Evolutionary conservation across 2,797 vertebrate species (phyloP).

Genomic region (Kryptolebias ocellatus): DNA sequence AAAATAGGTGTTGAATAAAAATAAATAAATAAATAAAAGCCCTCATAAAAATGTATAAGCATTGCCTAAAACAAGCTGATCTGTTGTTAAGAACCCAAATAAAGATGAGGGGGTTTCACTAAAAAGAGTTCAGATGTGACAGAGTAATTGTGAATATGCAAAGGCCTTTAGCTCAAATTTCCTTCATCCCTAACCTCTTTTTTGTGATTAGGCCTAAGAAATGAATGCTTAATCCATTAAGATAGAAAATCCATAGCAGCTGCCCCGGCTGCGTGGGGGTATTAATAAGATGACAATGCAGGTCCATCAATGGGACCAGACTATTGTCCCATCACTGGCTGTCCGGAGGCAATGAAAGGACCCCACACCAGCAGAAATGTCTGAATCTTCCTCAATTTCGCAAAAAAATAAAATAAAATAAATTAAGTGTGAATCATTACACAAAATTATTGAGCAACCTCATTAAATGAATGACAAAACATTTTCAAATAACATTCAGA

Average conservation of each 20-base stretch:
- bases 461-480: conserved; percentile 29
- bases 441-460: conserved; percentile 54
- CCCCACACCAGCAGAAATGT: conserved; percentile 40
- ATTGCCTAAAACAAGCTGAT: conserved; percentile 36
- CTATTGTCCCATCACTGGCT: conserved; percentile 73
- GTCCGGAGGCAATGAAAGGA: conserved; percentile 45
- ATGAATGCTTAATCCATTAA: conserved; percentile 81
- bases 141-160: conserved; percentile 61
- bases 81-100: conserved; percentile 12
- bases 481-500: conserved; percentile 14
- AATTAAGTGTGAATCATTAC: conserved; percentile 54
- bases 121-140: conserved; percentile 29
- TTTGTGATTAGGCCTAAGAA: conserved; percentile 72
- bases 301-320: conserved; percentile 73
- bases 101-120: conserved; percentile 34
- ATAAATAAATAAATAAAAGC: conserved; percentile 23
- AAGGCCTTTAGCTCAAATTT: conserved; percentile 57
- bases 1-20: conserved; percentile 20
- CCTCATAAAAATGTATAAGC: conserved; percentile 39
- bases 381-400: conserved; percentile 40
- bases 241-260: conserved; percentile 79
- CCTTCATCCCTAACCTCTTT: conserved; percentile 54
- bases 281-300: conserved; percentile 80
- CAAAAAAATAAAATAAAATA: conserved; percentile 17
- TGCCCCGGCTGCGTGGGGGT: conserved; percentile 54